A percentile compares a stretch with the other conserved stretches of the same genome.
phyloP scores from a whole-genome alignment of 2,113 vertebrate genomes.

The Chaenogobius annularis region DNA sequence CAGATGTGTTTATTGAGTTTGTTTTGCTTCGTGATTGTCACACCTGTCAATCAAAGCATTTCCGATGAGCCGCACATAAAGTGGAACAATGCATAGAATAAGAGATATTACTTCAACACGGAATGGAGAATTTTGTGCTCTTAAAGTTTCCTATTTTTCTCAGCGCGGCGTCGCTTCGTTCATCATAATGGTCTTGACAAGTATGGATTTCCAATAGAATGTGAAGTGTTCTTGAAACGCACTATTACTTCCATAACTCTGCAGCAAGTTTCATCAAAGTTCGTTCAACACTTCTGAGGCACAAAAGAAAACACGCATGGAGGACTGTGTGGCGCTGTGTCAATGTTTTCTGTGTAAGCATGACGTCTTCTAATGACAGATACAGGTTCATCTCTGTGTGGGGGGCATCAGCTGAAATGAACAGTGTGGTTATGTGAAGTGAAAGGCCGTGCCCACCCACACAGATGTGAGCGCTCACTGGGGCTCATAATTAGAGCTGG shows the following conservation, averaged over 20 bases:
- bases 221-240: background rate
- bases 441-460: slow-evolving; percentile 4
- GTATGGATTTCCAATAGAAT: slow-evolving; percentile 1
- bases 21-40: background rate
- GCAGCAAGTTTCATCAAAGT: background rate
- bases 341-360: background rate
- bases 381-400: background rate
- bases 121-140: background rate
- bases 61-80: background rate
- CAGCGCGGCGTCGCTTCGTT: background rate
- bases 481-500: background rate
- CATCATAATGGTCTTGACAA: background rate
- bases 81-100: background rate
- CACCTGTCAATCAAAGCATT: background rate
- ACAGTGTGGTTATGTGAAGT: background rate
- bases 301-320: background rate
- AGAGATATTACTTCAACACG: background rate
- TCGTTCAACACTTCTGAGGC: background rate
- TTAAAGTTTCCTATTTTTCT: background rate
- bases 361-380: background rate
- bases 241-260: background rate
- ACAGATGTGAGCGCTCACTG: background rate
- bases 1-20: no score
- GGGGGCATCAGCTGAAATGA: background rate
- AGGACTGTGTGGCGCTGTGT: background rate